Percentiles rank a stretch among this genome's conserved stretches.
phyloP scores from a whole-genome alignment of 1,140 invertebrate genomes.

The Bombus terrestris region DNA sequence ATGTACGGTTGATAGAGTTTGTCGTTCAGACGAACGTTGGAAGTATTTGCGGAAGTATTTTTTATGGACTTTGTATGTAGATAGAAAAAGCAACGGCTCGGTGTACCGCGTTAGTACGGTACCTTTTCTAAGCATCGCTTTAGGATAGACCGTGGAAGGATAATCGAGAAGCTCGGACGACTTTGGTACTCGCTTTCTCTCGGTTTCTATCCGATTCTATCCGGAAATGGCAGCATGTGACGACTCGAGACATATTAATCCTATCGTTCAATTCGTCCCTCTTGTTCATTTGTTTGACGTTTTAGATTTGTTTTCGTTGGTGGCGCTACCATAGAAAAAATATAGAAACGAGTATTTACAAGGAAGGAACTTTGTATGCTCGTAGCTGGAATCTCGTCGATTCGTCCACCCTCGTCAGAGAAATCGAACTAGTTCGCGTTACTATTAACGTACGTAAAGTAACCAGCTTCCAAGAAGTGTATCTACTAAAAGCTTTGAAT shows the following conservation, averaged over 20 bases:
- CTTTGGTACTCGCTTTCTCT: slow-evolving; percentile 36
- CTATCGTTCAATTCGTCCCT: slow-evolving; percentile 27
- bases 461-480: slow-evolving; percentile 25
- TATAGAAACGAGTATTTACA: slow-evolving; percentile 69
- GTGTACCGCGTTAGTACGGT: slow-evolving; percentile 26
- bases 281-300: slow-evolving; percentile 5
- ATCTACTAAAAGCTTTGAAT: slow-evolving; percentile 42
- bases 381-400: slow-evolving; percentile 47
- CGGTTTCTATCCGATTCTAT: slow-evolving; percentile 1
- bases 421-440: slow-evolving; percentile 40
- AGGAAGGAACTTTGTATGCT: slow-evolving; percentile 65
- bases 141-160: slow-evolving; percentile 56
- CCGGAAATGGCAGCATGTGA: slow-evolving; percentile 43
- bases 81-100: slow-evolving; percentile 30
- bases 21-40: not conserved
- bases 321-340: slow-evolving; percentile 67
- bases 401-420: slow-evolving; percentile 17
- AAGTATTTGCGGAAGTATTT: slow-evolving; percentile 35
- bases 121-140: slow-evolving; percentile 55
- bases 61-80: not conserved
- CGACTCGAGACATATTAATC: slow-evolving; percentile 38
- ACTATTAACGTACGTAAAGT: slow-evolving; percentile 15
- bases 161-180: slow-evolving; percentile 60
- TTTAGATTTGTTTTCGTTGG: slow-evolving; percentile 54
- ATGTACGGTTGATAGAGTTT: not conserved